A percentile compares a stretch with the other conserved stretches of the same genome.
Evolutionary conservation across 1,140 invertebrate species (phyloP).

Genomic region (Sycobia sp.): DNA sequence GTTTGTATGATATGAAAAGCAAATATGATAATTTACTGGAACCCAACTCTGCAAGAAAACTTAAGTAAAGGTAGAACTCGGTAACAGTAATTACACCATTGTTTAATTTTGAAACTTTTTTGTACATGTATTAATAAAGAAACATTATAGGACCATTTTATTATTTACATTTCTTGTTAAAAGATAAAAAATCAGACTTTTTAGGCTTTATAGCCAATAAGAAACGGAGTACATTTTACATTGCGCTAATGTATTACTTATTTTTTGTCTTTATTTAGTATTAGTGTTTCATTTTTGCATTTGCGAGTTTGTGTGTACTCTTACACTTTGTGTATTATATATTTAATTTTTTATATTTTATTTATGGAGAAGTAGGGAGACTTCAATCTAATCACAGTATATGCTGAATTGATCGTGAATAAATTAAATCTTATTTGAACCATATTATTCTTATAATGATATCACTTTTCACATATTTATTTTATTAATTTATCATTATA

Average conservation of each 20-base stretch:
- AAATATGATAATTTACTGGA: slow-evolving; percentile 18
- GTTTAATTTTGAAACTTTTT: slow-evolving; percentile 61
- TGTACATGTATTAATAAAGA: slow-evolving; percentile 57
- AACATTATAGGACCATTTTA: slow-evolving; percentile 60
- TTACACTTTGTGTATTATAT: slow-evolving; percentile 36
- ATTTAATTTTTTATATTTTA: slow-evolving; percentile 42
- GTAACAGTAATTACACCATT: slow-evolving; percentile 59
- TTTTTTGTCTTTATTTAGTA: slow-evolving; percentile 30
- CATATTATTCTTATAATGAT: slow-evolving; percentile 37
- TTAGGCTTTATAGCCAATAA: slow-evolving; percentile 52
- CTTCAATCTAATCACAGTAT: slow-evolving; percentile 53
- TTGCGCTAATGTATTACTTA: slow-evolving; percentile 34
- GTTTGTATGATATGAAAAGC: slow-evolving; percentile 8
- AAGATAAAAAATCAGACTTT: slow-evolving; percentile 63
- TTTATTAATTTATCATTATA: slow-evolving; percentile 6
- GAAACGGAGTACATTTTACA: slow-evolving; percentile 52
- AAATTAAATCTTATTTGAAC: slow-evolving; percentile 45
- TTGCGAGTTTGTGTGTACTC: slow-evolving; percentile 37
- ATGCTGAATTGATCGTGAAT: slow-evolving; percentile 46
- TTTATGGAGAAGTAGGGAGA: slow-evolving; percentile 36
- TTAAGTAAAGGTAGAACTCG: slow-evolving; percentile 45
- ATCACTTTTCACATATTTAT: slow-evolving; percentile 18
- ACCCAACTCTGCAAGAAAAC: slow-evolving; percentile 33
- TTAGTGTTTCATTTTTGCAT: slow-evolving; percentile 31
- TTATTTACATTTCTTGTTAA: slow-evolving; percentile 57